Percentiles rank a stretch among this genome's conserved stretches.
Evolutionary conservation across 2,797 vertebrate species (phyloP).

Genomic region (Eupleurogrammus muticus): DNA sequence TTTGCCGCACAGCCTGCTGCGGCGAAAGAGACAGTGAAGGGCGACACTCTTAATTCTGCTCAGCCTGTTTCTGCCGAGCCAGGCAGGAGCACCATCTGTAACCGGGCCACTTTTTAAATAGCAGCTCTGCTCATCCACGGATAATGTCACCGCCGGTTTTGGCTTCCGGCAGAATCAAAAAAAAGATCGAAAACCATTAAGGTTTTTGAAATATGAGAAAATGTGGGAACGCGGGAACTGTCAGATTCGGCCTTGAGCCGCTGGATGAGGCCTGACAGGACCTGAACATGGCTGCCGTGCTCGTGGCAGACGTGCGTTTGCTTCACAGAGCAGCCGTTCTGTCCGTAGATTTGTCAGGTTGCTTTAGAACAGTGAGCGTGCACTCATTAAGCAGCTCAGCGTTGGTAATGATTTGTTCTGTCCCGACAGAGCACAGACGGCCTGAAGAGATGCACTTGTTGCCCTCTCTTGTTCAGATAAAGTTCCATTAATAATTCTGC

Average conservation of each 20-base stretch:
- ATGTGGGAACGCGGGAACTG: background rate
- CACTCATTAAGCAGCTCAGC: conserved; percentile 1
- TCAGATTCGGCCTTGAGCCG: background rate
- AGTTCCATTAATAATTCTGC: no score
- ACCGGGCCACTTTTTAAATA: conserved; percentile 1
- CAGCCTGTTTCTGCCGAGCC: no score
- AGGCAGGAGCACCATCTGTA: no score
- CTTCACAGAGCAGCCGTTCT: background rate
- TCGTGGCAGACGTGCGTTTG: conserved; percentile 2
- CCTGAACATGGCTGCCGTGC: background rate
- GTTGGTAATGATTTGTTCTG: background rate
- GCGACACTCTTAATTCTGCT: no score
- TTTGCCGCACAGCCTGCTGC: no score
- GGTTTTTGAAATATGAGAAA: conserved; percentile 10
- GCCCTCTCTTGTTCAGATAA: no score
- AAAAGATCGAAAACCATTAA: no score
- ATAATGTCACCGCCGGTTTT: background rate
- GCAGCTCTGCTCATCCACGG: background rate
- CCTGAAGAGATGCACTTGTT: background rate
- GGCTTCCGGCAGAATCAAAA: background rate
- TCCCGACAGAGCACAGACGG: background rate
- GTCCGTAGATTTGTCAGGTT: background rate
- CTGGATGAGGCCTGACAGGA: background rate
- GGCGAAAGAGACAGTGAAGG: no score
- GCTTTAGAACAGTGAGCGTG: background rate